Conservation (phyloP, 1,140 invertebrate genomes). For the Drosophila pachea region DNA sequence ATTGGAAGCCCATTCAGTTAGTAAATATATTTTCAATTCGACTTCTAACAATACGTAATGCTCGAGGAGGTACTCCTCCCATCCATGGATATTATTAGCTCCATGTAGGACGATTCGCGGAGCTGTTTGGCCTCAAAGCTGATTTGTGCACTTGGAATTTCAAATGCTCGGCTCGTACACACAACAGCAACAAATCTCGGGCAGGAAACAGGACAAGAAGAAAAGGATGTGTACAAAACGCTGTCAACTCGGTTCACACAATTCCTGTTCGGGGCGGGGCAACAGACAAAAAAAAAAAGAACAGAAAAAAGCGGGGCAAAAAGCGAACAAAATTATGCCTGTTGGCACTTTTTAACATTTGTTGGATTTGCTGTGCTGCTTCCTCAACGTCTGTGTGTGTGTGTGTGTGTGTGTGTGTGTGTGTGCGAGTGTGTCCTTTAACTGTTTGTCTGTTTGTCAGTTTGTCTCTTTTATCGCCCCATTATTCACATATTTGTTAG, state of each 20-base stretch:
- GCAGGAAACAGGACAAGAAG: slow-evolving; percentile 18
- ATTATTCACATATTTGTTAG: slow-evolving; percentile 73
- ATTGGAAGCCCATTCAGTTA: too few species aligned
- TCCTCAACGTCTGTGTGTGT: not conserved
- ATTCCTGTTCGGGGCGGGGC: slow-evolving; percentile 3
- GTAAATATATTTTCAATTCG: too few species aligned
- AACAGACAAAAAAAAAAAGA: too few species aligned
- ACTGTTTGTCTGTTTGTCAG: slow-evolving; percentile 22
- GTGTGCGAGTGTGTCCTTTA: slow-evolving; percentile 23
- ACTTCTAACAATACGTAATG: too few species aligned
- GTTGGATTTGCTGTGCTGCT: slow-evolving; percentile 35
- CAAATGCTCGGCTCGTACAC: slow-evolving; percentile 5
- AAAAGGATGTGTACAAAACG: slow-evolving; percentile 13
- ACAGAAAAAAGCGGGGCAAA: slow-evolving; percentile 28
- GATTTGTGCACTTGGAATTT: slow-evolving; percentile 31
- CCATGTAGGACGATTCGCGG: slow-evolving; percentile 5
- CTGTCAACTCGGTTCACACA: slow-evolving; percentile 36
- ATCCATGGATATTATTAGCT: slow-evolving; percentile 9
- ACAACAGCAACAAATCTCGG: slow-evolving; percentile 23
- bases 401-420: not conserved
- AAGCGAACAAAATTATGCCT: slow-evolving; percentile 46
- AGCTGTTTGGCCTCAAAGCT: slow-evolving; percentile 19
- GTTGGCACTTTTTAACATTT: slow-evolving; percentile 47
- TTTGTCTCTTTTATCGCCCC: slow-evolving; percentile 59
- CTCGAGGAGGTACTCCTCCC: too few species aligned